phyloP scores from a whole-genome alignment of 1,140 invertebrate genomes.

The Phymastichus coffea region DNA sequence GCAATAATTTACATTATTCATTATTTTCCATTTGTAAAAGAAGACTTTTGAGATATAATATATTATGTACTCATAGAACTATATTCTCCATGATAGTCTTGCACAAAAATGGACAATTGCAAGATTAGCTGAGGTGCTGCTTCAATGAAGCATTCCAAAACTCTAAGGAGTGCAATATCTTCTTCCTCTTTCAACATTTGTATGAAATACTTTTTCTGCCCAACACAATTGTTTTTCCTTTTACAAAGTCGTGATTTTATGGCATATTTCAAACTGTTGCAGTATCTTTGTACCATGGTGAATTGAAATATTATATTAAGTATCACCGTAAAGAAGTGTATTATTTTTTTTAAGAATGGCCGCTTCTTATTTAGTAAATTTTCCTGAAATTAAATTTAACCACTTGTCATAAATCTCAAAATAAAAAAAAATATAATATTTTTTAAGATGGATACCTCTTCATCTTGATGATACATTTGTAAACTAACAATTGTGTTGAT shows the following conservation, averaged over 20 bases:
- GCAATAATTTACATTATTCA: conserved; percentile 29
- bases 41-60: conserved; percentile 8
- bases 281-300: conserved; percentile 59
- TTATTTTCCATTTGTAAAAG: conserved; percentile 7
- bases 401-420: conserved; percentile 7
- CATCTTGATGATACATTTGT: conserved; percentile 56
- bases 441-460: conserved; percentile 38
- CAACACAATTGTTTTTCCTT: conserved; percentile 48
- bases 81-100: conserved; percentile 50
- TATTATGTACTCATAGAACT: conserved; percentile 48
- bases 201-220: conserved; percentile 66
- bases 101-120: conserved; percentile 70
- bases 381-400: conserved; percentile 16
- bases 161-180: conserved; percentile 78
- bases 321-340: conserved; percentile 30
- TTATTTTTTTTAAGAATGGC: conserved; percentile 18
- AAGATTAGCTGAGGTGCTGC: conserved; percentile 84
- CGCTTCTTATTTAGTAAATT: background rate
- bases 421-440: background rate
- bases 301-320: conserved; percentile 57
- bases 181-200: conserved; percentile 82
- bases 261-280: conserved; percentile 61
- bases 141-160: conserved; percentile 90
- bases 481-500: conserved; percentile 57
- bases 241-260: conserved; percentile 55